A percentile compares a stretch with the other conserved stretches of the same genome.
Conservation (phyloP, 1,140 invertebrate genomes). For the Nomia melanderi region DNA sequence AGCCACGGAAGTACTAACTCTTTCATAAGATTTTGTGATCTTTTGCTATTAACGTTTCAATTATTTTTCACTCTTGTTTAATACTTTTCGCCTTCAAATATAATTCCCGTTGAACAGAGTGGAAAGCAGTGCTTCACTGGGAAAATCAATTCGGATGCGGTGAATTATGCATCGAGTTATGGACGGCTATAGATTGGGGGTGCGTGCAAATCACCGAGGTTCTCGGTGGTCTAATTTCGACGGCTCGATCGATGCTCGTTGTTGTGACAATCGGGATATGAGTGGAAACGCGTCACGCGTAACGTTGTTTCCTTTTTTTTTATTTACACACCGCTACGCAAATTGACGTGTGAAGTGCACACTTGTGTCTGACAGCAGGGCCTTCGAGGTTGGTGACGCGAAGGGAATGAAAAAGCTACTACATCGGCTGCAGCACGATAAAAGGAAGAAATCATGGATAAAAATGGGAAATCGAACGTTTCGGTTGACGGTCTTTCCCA, state of each 20-base stretch:
- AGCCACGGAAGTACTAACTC: too few species aligned
- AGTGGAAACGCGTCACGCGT: slow-evolving; percentile 53
- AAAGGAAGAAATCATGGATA: slow-evolving; percentile 18
- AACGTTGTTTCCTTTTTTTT: slow-evolving; percentile 40
- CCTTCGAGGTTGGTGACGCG: slow-evolving; percentile 29
- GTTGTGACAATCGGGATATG: slow-evolving; percentile 30
- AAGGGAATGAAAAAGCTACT: slow-evolving; percentile 29
- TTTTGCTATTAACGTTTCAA: not conserved
- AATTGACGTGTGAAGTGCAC: slow-evolving; percentile 78
- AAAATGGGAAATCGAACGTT: slow-evolving; percentile 15
- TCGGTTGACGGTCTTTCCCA: too few species aligned
- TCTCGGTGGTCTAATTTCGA: slow-evolving; percentile 16
- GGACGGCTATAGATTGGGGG: not conserved
- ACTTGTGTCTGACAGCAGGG: slow-evolving; percentile 67
- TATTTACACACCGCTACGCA: slow-evolving; percentile 65
- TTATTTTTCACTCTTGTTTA: not conserved
- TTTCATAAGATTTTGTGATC: too few species aligned
- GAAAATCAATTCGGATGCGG: not conserved
- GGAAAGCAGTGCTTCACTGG: not conserved
- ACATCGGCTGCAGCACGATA: not conserved
- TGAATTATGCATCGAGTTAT: not conserved
- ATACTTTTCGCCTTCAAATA: fast-evolving
- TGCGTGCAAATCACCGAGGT: not conserved
- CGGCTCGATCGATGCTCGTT: slow-evolving; percentile 16
- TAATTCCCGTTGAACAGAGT: not conserved